Conservation (phyloP, 2,797 vertebrate genomes). For the Lateolabrax maculatus region DNA sequence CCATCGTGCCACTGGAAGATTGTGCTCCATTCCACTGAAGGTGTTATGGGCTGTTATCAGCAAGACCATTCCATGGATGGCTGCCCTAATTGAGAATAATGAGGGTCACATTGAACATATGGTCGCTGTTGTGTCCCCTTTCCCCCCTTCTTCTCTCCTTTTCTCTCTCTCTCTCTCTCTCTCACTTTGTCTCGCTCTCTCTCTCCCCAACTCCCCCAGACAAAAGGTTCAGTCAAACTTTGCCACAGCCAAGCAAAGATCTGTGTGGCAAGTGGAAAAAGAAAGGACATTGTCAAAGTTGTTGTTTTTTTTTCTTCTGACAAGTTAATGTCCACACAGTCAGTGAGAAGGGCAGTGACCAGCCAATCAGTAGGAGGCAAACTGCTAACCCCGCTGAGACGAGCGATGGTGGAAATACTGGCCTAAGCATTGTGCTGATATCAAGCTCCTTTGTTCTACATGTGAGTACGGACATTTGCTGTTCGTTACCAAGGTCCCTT, state of each 20-base stretch:
- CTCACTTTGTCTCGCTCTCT: conserved; percentile 50
- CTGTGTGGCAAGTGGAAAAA: conserved; percentile 59
- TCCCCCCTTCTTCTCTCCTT: conserved; percentile 80
- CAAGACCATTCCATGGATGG: conserved; percentile 91
- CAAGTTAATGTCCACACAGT: conserved; percentile 76
- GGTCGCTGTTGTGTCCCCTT: conserved; percentile 88
- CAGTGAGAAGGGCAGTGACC: conserved; percentile 77
- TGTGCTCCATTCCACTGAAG: conserved; percentile 81
- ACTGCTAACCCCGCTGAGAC: conserved; percentile 75
- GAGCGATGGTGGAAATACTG: conserved; percentile 61
- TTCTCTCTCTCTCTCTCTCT: conserved; percentile 65
- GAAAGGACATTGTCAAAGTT: conserved; percentile 78
- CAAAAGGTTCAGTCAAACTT: conserved; percentile 87
- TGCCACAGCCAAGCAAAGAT: conserved; percentile 77
- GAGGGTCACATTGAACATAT: conserved; percentile 94
- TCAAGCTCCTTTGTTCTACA: conserved; percentile 77
- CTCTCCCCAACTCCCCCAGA: conserved; percentile 70
- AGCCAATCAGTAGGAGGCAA: conserved; percentile 68
- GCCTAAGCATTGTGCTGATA: conserved; percentile 80
- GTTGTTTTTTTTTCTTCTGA: conserved; percentile 66
- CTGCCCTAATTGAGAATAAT: conserved; percentile 93
- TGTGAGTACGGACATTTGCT: conserved; percentile 71
- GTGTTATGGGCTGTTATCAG: conserved; percentile 89
- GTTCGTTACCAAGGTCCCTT: conserved; percentile 75
- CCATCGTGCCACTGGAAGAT: conserved; percentile 79